Percentiles rank a stretch among this genome's conserved stretches.
Conservation (phyloP, 2,797 vertebrate species). For the Tragelaphus eurycerus region DNA sequence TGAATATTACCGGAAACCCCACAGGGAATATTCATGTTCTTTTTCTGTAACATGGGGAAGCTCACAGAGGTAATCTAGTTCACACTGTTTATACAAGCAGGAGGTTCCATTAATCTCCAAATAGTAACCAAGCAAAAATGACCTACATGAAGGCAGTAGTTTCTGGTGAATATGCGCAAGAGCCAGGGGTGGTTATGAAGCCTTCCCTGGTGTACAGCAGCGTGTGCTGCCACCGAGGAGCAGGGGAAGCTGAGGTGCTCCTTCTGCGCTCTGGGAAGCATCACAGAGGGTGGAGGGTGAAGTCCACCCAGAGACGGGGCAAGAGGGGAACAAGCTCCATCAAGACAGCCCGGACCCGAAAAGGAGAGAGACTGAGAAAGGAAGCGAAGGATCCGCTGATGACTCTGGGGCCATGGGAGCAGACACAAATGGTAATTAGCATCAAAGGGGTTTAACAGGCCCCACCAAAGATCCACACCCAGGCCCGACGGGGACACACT, state of each 20-base stretch:
- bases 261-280: neutral
- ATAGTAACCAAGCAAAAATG: neutral
- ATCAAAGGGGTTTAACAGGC: neutral
- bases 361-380: neutral
- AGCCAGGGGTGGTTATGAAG: neutral
- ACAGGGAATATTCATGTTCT: neutral
- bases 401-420: neutral
- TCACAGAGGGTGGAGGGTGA: rapidly evolving
- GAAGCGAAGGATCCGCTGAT: neutral
- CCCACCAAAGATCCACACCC: neutral
- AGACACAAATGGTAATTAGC: neutral
- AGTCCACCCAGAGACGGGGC: neutral
- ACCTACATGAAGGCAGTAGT: neutral
- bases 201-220: neutral
- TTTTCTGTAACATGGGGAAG: neutral
- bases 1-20: neutral
- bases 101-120: neutral
- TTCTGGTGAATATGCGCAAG: neutral
- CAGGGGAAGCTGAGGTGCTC: neutral
- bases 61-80: neutral
- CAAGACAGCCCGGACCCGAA: neutral
- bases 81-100: neutral
- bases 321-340: neutral
- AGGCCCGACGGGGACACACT: neutral
- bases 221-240: neutral